These are phyloP conservation scores for Myiotriccus ornatus DNA, from an alignment of 2,797 vertebrate genomes.

Conservation along the genomic window DNA sequence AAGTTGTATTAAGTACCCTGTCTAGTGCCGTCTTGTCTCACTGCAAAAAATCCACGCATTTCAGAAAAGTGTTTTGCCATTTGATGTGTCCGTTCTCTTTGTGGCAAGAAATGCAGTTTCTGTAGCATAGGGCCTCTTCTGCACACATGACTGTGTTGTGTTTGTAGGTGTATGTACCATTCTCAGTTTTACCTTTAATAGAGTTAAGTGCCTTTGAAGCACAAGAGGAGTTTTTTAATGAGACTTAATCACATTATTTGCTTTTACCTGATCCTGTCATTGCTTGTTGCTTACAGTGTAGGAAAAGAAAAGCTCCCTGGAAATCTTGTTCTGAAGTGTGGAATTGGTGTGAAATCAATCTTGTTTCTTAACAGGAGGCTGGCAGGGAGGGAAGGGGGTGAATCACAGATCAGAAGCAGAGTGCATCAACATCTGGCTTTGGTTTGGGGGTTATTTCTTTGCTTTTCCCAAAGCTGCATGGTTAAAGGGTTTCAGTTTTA, in stretches of 20 bases:
- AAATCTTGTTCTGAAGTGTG: not conserved
- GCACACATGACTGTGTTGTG: fast-evolving
- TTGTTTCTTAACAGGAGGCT: not conserved
- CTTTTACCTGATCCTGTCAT: conserved; percentile 7
- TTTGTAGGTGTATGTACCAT: not conserved
- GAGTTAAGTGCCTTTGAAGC: conserved; percentile 1
- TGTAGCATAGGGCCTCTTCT: not conserved
- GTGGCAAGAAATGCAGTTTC: not conserved
- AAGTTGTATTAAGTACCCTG: not conserved
- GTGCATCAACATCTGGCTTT: not conserved
- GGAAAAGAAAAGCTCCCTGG: not conserved
- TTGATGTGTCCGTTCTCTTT: not conserved
- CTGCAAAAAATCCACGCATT: not conserved
- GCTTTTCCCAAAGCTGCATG: not conserved
- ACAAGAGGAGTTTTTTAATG: not conserved
- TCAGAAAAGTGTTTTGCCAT: not conserved
- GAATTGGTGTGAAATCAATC: not conserved
- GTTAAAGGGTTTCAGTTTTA: not conserved
- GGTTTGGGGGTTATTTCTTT: not conserved
- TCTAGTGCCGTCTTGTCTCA: not conserved
- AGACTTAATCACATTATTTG: conserved; percentile 5
- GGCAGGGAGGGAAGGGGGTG: not conserved
- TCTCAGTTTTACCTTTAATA: not conserved
- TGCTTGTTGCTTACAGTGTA: not conserved
- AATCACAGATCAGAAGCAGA: not conserved